A percentile compares a stretch with the other conserved stretches of the same genome.
Evolutionary conservation across 2,888 invertebrate species (phyloP).

Genomic region (Hipparchia semele): DNA sequence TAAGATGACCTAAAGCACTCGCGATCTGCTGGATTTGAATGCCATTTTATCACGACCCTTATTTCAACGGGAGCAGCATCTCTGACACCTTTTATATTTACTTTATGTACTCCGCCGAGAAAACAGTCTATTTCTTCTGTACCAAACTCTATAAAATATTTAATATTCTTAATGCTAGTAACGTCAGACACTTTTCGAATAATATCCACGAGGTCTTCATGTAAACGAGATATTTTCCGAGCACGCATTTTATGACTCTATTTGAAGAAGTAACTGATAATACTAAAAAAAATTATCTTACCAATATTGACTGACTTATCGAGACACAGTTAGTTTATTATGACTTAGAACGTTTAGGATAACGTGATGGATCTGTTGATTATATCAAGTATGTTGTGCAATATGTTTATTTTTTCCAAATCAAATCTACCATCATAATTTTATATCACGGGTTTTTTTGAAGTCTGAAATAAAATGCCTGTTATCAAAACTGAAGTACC

Average conservation of each 20-base stretch:
- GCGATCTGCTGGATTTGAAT: slow-evolving; percentile 53
- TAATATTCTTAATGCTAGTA: slow-evolving; percentile 45
- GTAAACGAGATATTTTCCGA: slow-evolving; percentile 60
- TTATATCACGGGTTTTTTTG: background rate
- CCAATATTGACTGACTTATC: slow-evolving; percentile 33
- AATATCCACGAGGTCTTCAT: slow-evolving; percentile 56
- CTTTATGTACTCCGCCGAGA: slow-evolving; percentile 53
- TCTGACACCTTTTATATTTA: slow-evolving; percentile 53
- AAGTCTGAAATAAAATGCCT: background rate
- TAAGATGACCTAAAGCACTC: slow-evolving; percentile 57
- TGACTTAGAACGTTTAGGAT: slow-evolving; percentile 6
- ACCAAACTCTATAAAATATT: slow-evolving; percentile 45
- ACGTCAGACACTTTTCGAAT: slow-evolving; percentile 57
- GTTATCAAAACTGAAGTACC: too few relatives aligned
- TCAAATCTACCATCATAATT: background rate
- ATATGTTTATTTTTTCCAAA: background rate
- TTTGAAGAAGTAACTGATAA: slow-evolving; percentile 20
- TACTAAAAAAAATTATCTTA: slow-evolving; percentile 26
- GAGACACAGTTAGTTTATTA: slow-evolving; percentile 18
- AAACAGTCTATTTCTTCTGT: slow-evolving; percentile 61
- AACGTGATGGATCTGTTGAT: slow-evolving; percentile 5
- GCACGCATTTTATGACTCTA: slow-evolving; percentile 51
- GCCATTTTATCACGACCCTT: slow-evolving; percentile 58
- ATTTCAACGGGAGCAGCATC: slow-evolving; percentile 57
- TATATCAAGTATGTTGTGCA: background rate